Evolutionary conservation across 2,888 invertebrate genomes (phyloP).

Genomic region (Lochmaea capreae): DNA sequence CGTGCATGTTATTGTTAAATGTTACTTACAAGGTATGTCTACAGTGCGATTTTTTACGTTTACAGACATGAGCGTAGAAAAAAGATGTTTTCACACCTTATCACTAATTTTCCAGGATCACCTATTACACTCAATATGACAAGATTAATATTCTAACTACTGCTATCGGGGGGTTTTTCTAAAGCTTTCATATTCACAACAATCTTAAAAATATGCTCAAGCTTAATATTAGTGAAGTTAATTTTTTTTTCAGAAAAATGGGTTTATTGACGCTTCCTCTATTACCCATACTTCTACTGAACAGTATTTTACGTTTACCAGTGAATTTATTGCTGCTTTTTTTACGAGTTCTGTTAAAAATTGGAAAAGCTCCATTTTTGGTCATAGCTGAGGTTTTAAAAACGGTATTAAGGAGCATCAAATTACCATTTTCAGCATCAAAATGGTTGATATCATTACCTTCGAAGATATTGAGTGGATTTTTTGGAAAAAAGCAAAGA

Average conservation of each 20-base stretch:
- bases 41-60: no score
- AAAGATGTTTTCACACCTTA: no score
- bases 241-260: not conserved
- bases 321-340: not conserved
- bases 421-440: not conserved
- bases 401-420: not conserved
- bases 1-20: no score
- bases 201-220: not conserved
- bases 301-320: not conserved
- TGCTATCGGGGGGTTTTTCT: no score
- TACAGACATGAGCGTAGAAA: no score
- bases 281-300: not conserved
- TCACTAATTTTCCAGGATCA: no score
- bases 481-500: not conserved
- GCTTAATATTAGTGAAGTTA: not conserved
- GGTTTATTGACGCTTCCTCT: not conserved
- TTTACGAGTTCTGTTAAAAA: not conserved
- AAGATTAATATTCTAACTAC: no score
- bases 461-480: not conserved
- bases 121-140: no score
- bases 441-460: not conserved
- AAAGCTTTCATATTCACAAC: no score
- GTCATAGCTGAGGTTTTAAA: not conserved
- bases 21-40: no score
- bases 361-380: not conserved